A percentile compares a stretch with the other conserved stretches of the same genome.
These are phyloP conservation scores for Ecdyonurus torrentis DNA, from an alignment of 2,888 invertebrate species.

Conservation along the genomic window DNA sequence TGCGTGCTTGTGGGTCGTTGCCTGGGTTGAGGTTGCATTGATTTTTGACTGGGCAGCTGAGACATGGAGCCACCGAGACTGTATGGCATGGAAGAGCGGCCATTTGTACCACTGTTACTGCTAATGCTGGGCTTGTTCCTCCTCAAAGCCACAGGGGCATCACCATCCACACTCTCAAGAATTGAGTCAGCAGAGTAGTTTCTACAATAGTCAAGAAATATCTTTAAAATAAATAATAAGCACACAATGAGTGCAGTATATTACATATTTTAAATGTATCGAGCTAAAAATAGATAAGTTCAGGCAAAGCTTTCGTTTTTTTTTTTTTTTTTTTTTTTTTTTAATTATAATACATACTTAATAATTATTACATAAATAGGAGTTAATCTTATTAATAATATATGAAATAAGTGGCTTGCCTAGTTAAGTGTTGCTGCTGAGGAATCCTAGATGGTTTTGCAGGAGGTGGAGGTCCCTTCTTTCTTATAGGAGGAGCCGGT, in stretches of 20 bases:
- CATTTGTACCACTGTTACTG: not conserved
- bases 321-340: no score
- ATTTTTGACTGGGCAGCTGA: not conserved
- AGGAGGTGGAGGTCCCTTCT: not conserved
- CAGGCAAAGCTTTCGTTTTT: no score
- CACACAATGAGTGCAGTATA: no score
- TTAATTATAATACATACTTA: not conserved
- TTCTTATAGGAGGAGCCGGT: not conserved
- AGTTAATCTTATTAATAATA: no score
- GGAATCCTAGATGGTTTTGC: not conserved
- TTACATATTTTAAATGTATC: no score
- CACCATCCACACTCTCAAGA: not conserved
- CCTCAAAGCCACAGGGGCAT: not conserved
- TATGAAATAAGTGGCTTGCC: no score
- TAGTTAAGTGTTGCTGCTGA: not conserved
- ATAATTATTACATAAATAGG: not conserved
- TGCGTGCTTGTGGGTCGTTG: not conserved
- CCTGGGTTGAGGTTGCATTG: not conserved
- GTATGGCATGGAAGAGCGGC: not conserved
- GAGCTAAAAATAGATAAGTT: no score
- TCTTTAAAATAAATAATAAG: no score
- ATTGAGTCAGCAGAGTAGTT: constrained; percentile 1
- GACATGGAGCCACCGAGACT: not conserved
- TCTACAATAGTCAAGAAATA: no score
- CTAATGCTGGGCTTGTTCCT: not conserved